A percentile compares a stretch with the other conserved stretches of the same genome.
Conservation (phyloP, 23 tunicate species). For the Ascidia mentula region DNA sequence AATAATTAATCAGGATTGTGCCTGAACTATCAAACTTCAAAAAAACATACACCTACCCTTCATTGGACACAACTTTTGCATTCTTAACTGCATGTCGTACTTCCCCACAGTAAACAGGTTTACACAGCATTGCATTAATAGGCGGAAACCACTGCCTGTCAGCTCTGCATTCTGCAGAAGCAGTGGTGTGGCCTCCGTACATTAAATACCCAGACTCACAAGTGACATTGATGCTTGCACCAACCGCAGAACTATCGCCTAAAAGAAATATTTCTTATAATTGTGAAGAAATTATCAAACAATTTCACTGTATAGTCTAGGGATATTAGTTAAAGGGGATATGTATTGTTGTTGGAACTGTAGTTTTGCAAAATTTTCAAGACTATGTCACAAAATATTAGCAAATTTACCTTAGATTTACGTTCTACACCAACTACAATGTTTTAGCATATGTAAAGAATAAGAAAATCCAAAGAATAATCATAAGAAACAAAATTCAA, state of each 20-base stretch:
- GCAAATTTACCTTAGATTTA: too few species aligned
- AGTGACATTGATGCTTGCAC: slow-evolving; percentile 31
- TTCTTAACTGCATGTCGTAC: slow-evolving; percentile 18
- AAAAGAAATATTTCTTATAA: not conserved
- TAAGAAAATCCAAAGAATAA: too few species aligned
- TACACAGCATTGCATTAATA: slow-evolving; percentile 18
- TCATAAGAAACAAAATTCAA: too few species aligned
- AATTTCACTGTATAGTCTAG: not conserved
- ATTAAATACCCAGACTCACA: slow-evolving; percentile 54
- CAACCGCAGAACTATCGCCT: slow-evolving; percentile 36
- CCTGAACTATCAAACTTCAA: not conserved
- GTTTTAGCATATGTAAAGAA: too few species aligned
- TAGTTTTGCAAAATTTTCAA: too few species aligned
- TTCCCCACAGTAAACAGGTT: slow-evolving; percentile 42
- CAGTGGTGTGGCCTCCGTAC: slow-evolving; percentile 26
- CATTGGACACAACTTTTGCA: slow-evolving; percentile 13
- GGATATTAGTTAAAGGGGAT: too few species aligned
- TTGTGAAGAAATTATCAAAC: not conserved
- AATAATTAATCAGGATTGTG: too few species aligned
- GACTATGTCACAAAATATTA: too few species aligned
- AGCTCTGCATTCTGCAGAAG: slow-evolving; percentile 15
- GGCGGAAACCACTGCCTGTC: slow-evolving; percentile 62
- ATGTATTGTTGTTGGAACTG: too few species aligned
- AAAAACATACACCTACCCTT: slow-evolving; percentile 22
- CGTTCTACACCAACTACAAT: too few species aligned